phyloP scores from a whole-genome alignment of 1,140 invertebrate genomes.

The Procambarus virginalis region DNA sequence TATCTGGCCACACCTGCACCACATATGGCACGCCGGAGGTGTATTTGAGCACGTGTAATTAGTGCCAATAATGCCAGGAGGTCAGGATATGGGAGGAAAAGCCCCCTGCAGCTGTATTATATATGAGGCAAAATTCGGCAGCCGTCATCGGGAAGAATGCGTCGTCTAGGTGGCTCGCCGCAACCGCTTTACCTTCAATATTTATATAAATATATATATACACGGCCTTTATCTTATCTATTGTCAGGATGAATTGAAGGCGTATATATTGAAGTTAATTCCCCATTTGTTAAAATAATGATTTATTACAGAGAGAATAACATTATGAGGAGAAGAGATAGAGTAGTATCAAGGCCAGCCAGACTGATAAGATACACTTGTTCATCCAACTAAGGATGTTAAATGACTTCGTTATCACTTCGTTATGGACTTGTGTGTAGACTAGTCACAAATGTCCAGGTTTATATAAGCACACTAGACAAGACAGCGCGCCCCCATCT shows the following conservation, averaged over 20 bases:
- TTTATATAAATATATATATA: background rate
- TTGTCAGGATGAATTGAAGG: background rate
- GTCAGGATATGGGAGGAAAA: background rate
- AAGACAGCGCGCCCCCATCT: background rate
- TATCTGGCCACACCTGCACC: background rate
- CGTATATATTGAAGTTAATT: background rate
- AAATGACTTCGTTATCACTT: background rate
- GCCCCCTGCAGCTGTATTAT: background rate
- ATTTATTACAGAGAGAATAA: background rate
- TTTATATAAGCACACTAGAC: background rate
- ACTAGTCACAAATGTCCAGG: background rate
- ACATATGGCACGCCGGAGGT: background rate
- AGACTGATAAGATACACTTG: constrained; percentile 10
- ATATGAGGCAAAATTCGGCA: background rate
- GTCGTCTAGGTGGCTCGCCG: constrained; percentile 10
- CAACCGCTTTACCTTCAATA: background rate
- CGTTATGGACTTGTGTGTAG: background rate
- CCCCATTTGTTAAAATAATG: background rate
- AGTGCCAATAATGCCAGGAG: background rate
- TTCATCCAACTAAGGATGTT: background rate
- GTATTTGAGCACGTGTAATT: background rate
- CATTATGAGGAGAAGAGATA: background rate
- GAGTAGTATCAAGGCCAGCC: background rate
- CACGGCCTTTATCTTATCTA: background rate
- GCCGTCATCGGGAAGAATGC: constrained; percentile 9